Evolutionary conservation across 2,888 invertebrate species (phyloP).

Genomic region (Hoplodrina blanda): DNA sequence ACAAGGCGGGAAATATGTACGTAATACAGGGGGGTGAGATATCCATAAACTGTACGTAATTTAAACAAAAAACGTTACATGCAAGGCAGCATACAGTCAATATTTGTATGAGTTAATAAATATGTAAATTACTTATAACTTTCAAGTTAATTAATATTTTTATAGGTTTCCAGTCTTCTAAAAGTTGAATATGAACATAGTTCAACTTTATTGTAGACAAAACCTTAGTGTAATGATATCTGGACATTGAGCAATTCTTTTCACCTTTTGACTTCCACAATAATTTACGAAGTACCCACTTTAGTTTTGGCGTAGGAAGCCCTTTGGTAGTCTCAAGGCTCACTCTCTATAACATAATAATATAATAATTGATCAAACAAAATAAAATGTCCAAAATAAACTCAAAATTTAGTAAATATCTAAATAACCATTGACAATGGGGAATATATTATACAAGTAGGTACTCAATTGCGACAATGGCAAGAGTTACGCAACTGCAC

Average conservation of each 20-base stretch:
- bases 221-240: background rate
- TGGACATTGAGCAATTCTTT: constrained; percentile 1
- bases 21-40: constrained; percentile 71
- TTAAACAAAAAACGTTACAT: constrained; percentile 17
- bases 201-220: background rate
- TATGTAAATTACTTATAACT: background rate
- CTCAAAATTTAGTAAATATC: constrained; percentile 21
- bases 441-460: constrained; percentile 16
- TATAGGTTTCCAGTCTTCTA: background rate
- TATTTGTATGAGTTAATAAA: too few species aligned
- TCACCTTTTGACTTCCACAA: constrained; percentile 30
- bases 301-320: constrained; percentile 31
- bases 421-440: background rate
- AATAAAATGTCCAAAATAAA: background rate
- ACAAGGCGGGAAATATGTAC: constrained; percentile 78
- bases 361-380: background rate
- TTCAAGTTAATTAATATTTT: background rate
- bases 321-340: constrained; percentile 15
- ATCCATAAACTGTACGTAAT: constrained; percentile 65
- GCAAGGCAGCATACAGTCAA: constrained; percentile 13
- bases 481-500: constrained; percentile 27
- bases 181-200: constrained; percentile 10
- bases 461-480: constrained; percentile 28
- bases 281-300: constrained; percentile 41
- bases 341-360: constrained; percentile 14